Conservation (phyloP, 1,140 invertebrate genomes). For the Camponotus vicinus region DNA sequence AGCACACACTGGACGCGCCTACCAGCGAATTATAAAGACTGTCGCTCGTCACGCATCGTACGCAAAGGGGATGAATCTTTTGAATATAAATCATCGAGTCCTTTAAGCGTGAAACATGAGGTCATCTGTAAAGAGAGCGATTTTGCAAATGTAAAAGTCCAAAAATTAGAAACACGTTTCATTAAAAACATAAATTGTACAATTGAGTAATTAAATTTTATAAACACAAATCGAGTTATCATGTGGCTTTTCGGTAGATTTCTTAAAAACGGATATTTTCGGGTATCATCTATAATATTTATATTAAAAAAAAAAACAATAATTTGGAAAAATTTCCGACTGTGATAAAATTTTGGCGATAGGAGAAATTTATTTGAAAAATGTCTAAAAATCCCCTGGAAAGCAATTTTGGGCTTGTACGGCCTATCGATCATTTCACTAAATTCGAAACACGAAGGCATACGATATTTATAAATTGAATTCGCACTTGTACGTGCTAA, state of each 20-base stretch:
- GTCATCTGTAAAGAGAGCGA: neutral
- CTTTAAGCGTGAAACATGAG: neutral
- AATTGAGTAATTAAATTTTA: neutral
- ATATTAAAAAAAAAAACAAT: neutral
- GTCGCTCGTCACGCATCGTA: neutral
- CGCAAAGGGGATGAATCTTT: slow-evolving; percentile 16
- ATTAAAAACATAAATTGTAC: no score
- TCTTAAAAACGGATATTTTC: neutral
- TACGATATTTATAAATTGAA: slow-evolving; percentile 20
- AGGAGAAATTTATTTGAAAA: neutral
- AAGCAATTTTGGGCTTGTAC: neutral
- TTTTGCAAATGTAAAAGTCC: neutral
- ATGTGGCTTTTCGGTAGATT: neutral
- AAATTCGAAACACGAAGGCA: neutral
- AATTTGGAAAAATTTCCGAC: neutral
- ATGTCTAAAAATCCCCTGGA: neutral
- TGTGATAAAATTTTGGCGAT: neutral
- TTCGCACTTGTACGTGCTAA: slow-evolving; percentile 8
- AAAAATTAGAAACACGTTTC: neutral
- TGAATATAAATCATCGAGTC: slow-evolving; percentile 11
- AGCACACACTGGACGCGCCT: neutral
- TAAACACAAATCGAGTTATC: neutral
- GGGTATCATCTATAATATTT: neutral
- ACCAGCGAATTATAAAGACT: neutral
- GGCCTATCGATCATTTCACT: neutral